Evolutionary conservation across 2,113 vertebrate species (phyloP).

Genomic region (Canis aureus): DNA sequence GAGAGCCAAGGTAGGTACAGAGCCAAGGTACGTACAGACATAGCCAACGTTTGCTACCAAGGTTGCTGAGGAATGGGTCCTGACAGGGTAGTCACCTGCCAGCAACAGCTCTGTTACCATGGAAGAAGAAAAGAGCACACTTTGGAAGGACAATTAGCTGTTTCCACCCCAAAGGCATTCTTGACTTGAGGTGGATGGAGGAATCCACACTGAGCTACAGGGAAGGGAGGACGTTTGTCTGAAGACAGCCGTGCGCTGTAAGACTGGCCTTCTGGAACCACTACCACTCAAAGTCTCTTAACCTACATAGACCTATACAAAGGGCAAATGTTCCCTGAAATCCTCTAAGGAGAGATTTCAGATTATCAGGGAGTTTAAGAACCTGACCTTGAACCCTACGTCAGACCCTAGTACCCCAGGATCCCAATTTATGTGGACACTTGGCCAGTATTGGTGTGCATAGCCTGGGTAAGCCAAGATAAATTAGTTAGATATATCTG

Average conservation of each 20-base stretch:
- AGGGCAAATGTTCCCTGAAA: background rate
- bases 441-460: background rate
- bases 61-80: background rate
- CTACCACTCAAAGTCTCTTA: background rate
- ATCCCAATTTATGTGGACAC: background rate
- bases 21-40: background rate
- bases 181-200: background rate
- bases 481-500: background rate
- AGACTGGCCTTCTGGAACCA: background rate
- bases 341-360: background rate
- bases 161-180: background rate
- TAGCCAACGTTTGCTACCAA: background rate
- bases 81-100: background rate
- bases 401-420: background rate
- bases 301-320: background rate
- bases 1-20: background rate
- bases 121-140: background rate
- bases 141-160: background rate
- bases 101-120: background rate
- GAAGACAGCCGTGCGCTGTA: background rate
- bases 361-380: background rate
- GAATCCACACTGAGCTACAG: background rate
- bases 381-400: background rate
- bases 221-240: background rate
- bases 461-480: background rate